Percentiles rank a stretch among this genome's conserved stretches.
Evolutionary conservation across 2,797 vertebrate genomes (phyloP).

Genomic region (Chromobotia macracanthus): DNA sequence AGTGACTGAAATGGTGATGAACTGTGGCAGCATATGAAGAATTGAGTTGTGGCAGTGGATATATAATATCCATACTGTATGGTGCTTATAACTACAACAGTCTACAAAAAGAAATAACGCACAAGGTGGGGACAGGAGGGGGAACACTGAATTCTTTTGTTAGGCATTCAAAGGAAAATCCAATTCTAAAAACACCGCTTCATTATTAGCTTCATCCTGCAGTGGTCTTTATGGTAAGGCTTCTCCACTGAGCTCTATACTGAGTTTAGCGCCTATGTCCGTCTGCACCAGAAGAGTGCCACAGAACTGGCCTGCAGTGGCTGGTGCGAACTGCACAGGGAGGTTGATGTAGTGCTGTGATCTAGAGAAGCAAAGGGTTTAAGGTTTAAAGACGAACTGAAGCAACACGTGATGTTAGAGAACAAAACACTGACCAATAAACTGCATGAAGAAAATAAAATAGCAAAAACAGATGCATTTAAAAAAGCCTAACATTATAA

Average conservation of each 20-base stretch:
- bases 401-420: background rate
- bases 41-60: conserved; percentile 15
- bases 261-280: conserved; percentile 77
- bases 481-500: too few species aligned
- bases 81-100: background rate
- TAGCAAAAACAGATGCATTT: too few species aligned
- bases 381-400: background rate
- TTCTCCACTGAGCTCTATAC: conserved; percentile 86
- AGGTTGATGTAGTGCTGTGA: conserved; percentile 93
- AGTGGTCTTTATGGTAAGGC: conserved; percentile 72
- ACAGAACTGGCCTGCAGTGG: conserved; percentile 78
- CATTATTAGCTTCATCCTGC: background rate
- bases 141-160: conserved; percentile 6
- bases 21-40: background rate
- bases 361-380: conserved; percentile 70
- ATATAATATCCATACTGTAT: conserved; percentile 36
- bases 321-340: conserved; percentile 91
- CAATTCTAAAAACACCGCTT: background rate
- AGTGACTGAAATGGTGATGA: background rate
- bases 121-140: background rate
- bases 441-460: too few species aligned
- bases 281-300: conserved; percentile 82
- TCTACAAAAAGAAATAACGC: background rate
- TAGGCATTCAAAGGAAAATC: background rate
- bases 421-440: background rate